Base-by-base conservation (phyloP, 2,113 vertebrate genomes). In the Rhinogobius similis region DNA sequence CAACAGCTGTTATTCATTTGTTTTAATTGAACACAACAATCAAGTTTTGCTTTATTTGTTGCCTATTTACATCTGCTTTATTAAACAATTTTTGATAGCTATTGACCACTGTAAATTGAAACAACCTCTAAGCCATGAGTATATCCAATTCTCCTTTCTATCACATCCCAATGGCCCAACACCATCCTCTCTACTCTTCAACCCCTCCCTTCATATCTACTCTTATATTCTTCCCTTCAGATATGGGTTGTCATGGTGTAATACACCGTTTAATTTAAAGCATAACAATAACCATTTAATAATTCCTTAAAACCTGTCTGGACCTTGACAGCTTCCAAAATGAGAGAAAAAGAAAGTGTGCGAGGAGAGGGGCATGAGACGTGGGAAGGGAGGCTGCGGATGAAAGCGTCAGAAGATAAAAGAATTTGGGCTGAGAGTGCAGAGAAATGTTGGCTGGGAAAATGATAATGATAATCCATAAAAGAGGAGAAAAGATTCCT, bases 391-490 rank as follows among this genome's bases (percentile, higher is more conserved):
- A 24, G 46, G 6, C 7, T 21, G 23, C 27, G 38, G 36, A 13
- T 20, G 38, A 10, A 73, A 65, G 53, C 14, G 14, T 36, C 63
- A 23, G 11, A 16, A 63, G 67, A 79, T 75, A 63, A 13, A 72
- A 1, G 9, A 67, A 32, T 56, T 41, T 16, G 67, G 67, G 41
- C 73, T 55, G 24, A 63, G 39, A 21, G 41, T 39, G 29, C 41
- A 62, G 8, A 64, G 46, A 81, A 65, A 38, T 70, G 39, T 67
- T 23, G 3, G 53, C 36, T 52, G 43, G 32, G 41, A 84, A 55
- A 82, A 77, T 75, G 48, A n/a, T 43, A 67, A 82, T 65, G 41
- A 70, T 43, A 32, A 43, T 46, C 64, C 32, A 24, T 12, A 23
- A 74, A 75, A 62, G 29, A 68, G 44, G 20, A n/a, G 67, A n/a